Conservation (phyloP, 2,888 invertebrate genomes). For the Apamea monoglypha region DNA sequence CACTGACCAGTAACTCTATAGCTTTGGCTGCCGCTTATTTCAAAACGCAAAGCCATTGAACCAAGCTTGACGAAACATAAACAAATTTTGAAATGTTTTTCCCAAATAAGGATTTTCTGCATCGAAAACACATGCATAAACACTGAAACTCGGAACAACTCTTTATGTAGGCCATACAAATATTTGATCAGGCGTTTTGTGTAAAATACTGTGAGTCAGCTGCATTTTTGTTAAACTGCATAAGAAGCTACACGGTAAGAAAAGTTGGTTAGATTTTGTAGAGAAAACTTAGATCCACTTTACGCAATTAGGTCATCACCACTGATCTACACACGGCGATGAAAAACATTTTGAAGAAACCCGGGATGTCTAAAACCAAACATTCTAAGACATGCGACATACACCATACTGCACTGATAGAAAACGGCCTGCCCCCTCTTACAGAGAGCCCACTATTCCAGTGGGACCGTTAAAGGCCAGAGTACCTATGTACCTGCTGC, state of each 20-base stretch:
- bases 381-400: background rate
- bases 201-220: background rate
- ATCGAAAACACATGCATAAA: conserved; percentile 7
- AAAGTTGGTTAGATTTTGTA: background rate
- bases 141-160: conserved; percentile 7
- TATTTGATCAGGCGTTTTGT: conserved; percentile 5
- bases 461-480: background rate
- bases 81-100: background rate
- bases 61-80: background rate
- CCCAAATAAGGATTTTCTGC: background rate
- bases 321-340: background rate
- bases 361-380: background rate
- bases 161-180: background rate
- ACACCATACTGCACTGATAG: background rate
- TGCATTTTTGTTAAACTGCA: background rate
- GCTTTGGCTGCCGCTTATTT: background rate
- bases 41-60: background rate
- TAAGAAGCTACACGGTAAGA: background rate
- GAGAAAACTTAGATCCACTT: background rate
- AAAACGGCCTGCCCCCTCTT: background rate
- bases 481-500: background rate
- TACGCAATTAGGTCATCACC: background rate
- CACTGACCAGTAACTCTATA: background rate
- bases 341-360: background rate
- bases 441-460: background rate